A percentile compares a stretch with the other conserved stretches of the same genome.
Conservation (phyloP, 2,888 invertebrate genomes). For the Dryobotodes eremita region DNA sequence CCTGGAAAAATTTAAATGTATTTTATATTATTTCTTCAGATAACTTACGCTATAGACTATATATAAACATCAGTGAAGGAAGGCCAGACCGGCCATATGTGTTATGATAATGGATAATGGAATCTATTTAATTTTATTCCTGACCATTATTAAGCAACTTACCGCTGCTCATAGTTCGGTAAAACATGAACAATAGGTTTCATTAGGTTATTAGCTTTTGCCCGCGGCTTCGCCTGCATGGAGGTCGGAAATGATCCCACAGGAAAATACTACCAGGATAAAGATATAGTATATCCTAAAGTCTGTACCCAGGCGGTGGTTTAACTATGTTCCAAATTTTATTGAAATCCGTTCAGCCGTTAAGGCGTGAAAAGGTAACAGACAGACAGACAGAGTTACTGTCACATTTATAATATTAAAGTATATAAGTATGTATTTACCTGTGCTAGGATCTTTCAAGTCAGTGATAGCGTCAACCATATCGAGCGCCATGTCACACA, state of each 20-base stretch:
- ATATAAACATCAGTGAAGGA: background rate
- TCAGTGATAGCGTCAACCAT: conserved; percentile 98
- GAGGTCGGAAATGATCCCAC: background rate
- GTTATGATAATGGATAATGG: background rate
- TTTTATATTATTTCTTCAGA: background rate
- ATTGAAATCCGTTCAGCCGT: background rate
- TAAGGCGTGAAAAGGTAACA: background rate
- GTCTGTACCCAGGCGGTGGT: background rate
- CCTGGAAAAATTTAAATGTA: conserved; percentile 86
- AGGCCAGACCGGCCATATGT: background rate
- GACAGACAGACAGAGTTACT: background rate
- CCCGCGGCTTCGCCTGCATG: background rate
- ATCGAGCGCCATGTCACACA: conserved; percentile 98
- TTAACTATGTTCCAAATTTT: background rate
- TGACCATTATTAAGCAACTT: background rate
- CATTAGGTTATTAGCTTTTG: background rate
- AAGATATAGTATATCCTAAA: background rate
- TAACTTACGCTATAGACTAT: background rate
- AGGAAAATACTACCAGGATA: background rate
- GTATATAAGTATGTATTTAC: conserved; percentile 77
- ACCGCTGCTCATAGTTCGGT: background rate
- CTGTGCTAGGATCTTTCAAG: conserved; percentile 97
- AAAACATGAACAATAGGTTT: background rate
- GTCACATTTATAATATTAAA: background rate
- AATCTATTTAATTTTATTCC: background rate